phyloP scores from a whole-genome alignment of 2,797 vertebrate genomes.

The Enteromius thamalakanensis region DNA sequence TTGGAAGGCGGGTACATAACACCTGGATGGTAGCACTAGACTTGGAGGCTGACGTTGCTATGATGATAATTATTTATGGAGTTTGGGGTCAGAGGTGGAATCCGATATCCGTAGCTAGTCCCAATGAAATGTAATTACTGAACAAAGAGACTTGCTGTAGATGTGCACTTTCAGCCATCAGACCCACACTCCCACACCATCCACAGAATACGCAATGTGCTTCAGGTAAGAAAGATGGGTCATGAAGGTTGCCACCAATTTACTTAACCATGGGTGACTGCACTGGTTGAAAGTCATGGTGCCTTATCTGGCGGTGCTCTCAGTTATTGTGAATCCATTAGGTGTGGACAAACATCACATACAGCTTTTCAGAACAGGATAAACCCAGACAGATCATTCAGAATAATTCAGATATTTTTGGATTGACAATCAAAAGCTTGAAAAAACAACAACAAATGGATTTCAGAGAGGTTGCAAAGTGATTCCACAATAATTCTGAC shows the following conservation, averaged over 20 bases:
- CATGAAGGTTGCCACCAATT: slow-evolving; percentile 56
- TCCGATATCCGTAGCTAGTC: slow-evolving; percentile 77
- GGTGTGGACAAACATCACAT: slow-evolving; percentile 8
- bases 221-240: slow-evolving; percentile 63
- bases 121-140: slow-evolving; percentile 73
- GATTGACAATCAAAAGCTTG: background rate
- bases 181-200: slow-evolving; percentile 52
- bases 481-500: background rate
- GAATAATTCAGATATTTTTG: background rate
- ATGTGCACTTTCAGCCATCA: slow-evolving; percentile 75
- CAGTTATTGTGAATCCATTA: slow-evolving; percentile 35
- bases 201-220: slow-evolving; percentile 73
- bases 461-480: background rate
- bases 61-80: slow-evolving; percentile 53
- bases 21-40: slow-evolving; percentile 17
- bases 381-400: slow-evolving; percentile 6
- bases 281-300: slow-evolving; percentile 55
- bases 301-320: slow-evolving; percentile 20
- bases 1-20: background rate
- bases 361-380: slow-evolving; percentile 7
- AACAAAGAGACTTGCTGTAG: slow-evolving; percentile 73
- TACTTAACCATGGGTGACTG: slow-evolving; percentile 58
- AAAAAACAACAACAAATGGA: background rate
- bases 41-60: slow-evolving; percentile 24
- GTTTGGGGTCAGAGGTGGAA: slow-evolving; percentile 65